A percentile compares a stretch with the other conserved stretches of the same genome.
These are phyloP conservation scores for Panurus biarmicus DNA, from an alignment of 2,113 vertebrate species.

Conservation along the genomic window DNA sequence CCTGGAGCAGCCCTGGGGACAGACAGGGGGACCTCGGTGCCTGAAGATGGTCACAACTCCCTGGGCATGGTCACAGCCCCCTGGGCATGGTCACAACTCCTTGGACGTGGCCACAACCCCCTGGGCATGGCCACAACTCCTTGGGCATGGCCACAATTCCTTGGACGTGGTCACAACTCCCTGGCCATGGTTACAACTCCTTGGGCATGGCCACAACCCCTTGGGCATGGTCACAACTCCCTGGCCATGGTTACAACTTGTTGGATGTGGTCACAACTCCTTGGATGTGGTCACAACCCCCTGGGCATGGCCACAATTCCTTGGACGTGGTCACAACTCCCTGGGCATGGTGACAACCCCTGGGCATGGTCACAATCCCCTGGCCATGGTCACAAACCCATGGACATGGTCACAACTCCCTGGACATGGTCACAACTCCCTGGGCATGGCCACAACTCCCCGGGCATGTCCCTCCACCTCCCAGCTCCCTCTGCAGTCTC, in stretches of 20 bases:
- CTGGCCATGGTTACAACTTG: accelerated
- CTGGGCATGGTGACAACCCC: background rate
- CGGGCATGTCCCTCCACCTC: background rate
- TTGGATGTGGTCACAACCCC: too few relatives aligned
- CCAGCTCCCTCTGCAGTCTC: background rate
- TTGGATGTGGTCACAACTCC: background rate
- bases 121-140: background rate
- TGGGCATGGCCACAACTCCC: background rate
- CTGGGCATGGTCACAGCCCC: accelerated
- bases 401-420: background rate
- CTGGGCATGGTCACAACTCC: accelerated
- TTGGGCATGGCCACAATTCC: too few relatives aligned
- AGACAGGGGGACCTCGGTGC: background rate
- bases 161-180: background rate
- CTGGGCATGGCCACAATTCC: accelerated
- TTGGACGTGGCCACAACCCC: background rate
- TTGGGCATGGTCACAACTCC: background rate
- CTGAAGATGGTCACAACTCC: too few relatives aligned
- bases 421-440: background rate
- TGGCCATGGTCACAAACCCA: background rate
- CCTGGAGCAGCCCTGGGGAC: accelerated
- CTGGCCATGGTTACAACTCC: background rate
- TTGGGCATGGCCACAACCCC: background rate
- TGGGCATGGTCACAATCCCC: background rate
- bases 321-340: accelerated